Evolutionary conservation across 2,797 vertebrate genomes (phyloP).

Genomic region (Salmo trutta): DNA sequence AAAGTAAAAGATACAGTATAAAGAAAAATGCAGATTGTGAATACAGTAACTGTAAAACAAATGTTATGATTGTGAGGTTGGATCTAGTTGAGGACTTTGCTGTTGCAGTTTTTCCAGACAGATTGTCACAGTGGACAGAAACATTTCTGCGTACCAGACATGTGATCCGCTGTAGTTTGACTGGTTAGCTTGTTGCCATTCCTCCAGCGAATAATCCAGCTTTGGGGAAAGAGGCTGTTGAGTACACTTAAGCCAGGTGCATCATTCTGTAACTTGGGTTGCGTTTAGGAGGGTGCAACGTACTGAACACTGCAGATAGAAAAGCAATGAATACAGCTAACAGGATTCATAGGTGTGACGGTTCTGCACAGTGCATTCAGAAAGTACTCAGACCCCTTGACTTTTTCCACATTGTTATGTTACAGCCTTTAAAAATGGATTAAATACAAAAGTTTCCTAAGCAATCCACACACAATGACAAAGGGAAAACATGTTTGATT

Average conservation of each 20-base stretch:
- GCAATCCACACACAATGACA: too few species aligned
- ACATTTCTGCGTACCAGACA: neutral
- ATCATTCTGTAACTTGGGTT: neutral
- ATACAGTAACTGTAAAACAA: slow-evolving; percentile 13
- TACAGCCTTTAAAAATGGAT: too few species aligned
- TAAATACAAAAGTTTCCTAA: too few species aligned
- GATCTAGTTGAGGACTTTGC: neutral
- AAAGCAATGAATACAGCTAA: neutral
- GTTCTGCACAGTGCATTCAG: neutral
- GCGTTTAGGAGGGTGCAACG: neutral
- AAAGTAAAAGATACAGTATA: slow-evolving; percentile 15
- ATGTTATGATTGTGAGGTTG: neutral
- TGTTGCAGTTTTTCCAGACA: neutral
- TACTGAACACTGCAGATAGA: neutral
- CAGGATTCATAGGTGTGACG: neutral
- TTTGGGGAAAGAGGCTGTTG: neutral
- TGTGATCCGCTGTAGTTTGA: neutral
- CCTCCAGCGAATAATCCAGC: neutral
- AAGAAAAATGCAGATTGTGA: slow-evolving; percentile 20
- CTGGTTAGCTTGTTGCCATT: neutral
- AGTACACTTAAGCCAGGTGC: neutral
- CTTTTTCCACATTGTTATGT: too few species aligned
- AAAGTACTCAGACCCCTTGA: too few species aligned
- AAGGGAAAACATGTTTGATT: too few species aligned
- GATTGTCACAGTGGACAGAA: neutral